A percentile compares a stretch with the other conserved stretches of the same genome.
These are phyloP conservation scores for Melanostigma gelatinosum DNA, from an alignment of 2,113 vertebrate species.

Conservation along the genomic window DNA sequence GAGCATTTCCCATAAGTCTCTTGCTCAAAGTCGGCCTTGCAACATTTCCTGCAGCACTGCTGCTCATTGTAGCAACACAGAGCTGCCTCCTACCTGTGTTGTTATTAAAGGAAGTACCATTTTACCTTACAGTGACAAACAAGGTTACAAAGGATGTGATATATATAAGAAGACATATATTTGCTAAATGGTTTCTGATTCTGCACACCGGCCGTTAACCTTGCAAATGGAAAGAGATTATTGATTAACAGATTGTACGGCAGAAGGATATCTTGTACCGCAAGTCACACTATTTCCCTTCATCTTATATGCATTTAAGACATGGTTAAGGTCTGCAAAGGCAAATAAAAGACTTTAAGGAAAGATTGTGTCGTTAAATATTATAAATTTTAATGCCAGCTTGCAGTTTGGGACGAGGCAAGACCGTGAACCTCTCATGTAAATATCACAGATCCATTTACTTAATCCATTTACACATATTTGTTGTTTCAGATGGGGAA, in stretches of 20 bases:
- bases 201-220: background rate
- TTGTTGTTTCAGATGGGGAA: background rate
- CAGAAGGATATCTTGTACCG: background rate
- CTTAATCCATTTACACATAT: background rate
- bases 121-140: background rate
- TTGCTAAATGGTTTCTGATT: background rate
- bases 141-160: background rate
- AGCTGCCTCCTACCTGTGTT: background rate
- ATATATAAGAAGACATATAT: background rate
- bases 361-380: background rate
- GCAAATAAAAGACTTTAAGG: background rate
- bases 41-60: constrained; percentile 11
- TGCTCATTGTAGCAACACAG: background rate
- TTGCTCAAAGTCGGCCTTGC: background rate
- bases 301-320: background rate
- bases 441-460: background rate
- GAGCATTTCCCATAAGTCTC: background rate
- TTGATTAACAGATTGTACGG: background rate
- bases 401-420: background rate
- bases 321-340: background rate
- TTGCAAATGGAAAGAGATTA: background rate
- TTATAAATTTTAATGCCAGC: background rate
- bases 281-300: background rate
- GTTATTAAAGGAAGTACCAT: background rate
- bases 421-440: background rate